Base-by-base conservation (phyloP, 1,140 invertebrate species). In the Cyclargus thomasi region DNA sequence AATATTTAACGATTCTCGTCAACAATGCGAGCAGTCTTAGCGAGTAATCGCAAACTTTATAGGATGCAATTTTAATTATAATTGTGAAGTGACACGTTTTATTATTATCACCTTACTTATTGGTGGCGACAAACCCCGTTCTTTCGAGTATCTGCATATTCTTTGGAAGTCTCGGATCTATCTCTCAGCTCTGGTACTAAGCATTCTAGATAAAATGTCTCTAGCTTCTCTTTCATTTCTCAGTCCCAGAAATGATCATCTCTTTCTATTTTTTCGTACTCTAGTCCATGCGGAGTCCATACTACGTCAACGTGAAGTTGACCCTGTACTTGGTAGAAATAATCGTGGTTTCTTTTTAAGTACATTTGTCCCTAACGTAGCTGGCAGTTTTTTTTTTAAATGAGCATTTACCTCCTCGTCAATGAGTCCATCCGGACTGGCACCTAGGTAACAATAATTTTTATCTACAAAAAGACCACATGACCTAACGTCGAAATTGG, bases 271-370 rank as follows among this genome's bases (percentile, higher is more conserved):
- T 21, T 21, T 21, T 21, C 18, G 20, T 62, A 62, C 11, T 22
- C 20, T 62, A 62, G 18, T 11, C 57, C 57, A 22, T 62, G 20
- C 21, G 57, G 57, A 6, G 20, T 62, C 57, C 57, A 62, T 39
- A 39, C 36, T 8, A 62, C 22, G 18, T 22, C 21, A 62, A 62
- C 22, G 57, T 62, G 57, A 22, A 62, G 57, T 21, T 62, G 57
- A 11, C 57, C 57, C 20, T 62, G 57, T 22, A 62, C 57, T 62
- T 62, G 57, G 18, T 18, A 62, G 20, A 18, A 62, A 22, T 62
- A 62, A 21, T 62, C 22, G 18, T 62, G 57, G 16, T 62, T 62
- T 14, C 57, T 62, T 22, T 62, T 62, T 62, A 57, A 57, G 7
- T 7, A 21, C 8, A 57, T n/a, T 18, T 5, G 17, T 8, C 20